Base-by-base conservation (phyloP, 1,140 invertebrate genomes). In the Caenorhabditis remanei region DNA sequence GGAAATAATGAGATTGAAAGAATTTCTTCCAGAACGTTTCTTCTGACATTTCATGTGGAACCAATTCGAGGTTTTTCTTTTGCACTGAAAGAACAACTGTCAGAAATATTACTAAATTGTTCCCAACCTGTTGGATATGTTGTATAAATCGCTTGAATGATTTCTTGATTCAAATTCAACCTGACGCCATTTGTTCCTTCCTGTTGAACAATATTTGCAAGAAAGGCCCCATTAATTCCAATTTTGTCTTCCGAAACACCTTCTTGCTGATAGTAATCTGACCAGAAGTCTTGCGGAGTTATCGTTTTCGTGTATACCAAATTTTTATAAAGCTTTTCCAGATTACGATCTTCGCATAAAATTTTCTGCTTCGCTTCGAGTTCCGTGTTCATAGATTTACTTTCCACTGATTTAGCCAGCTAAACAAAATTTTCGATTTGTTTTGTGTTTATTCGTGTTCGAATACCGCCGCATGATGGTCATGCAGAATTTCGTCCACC, bases 1-100 rank as follows among this genome's bases (percentile, higher is more conserved):
- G 97, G 95, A 99, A 99, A 94, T 99, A 99, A 94, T 99, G 98
- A 24, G 97, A 99, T 93, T 99, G 98, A 94, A 99, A 99, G 94
- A 99, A 99, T 90, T 98, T 96, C 14, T 96, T 98, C 98, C 98
- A 99, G 94, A 99, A 99, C 92, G 99, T 97, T 2, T 96, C 94
- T 93, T 99, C 98, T 0, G 96, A 95, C 95, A 99, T 95, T 94
- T 97, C 96, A 88, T 96, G 94, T 67, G 98, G 98, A 55, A 99
- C 98, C 94, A 97, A 96, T 94, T 99, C 97, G 88, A 95, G 94
- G 94, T 99, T 97, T 94, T 99, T 99, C 94, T 96, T 96, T 92
- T 97, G 96, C 0, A 99, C 98, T 90, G 91, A 85, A 93, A 91
- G 21, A 84, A 16, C 50, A 84, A 61, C 48, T 85, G 83, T 83